Conservation (phyloP, 2,888 invertebrate genomes). For the Drosophila borealis region DNA sequence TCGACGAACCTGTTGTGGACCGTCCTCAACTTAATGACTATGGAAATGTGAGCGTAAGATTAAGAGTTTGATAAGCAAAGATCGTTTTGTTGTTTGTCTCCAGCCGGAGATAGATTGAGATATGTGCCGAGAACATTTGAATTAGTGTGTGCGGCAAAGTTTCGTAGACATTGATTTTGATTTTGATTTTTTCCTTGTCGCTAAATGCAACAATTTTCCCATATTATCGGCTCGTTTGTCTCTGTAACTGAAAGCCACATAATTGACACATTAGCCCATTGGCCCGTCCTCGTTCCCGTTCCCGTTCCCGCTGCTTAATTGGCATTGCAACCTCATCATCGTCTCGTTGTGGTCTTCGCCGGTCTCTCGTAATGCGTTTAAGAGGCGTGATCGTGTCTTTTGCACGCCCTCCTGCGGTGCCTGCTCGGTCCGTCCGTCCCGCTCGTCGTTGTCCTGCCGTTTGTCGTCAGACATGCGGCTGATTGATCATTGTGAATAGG, state of each 20-base stretch:
- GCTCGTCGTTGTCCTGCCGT: conserved; percentile 15
- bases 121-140: conserved; percentile 43
- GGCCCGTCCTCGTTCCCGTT: conserved; percentile 61
- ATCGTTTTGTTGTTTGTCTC: conserved; percentile 46
- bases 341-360: conserved; percentile 33
- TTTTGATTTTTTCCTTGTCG: neutral
- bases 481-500: conserved; percentile 73
- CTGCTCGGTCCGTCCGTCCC: conserved; percentile 3
- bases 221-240: conserved; percentile 71
- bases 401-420: conserved; percentile 77
- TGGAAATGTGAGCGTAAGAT: conserved; percentile 62
- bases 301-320: conserved; percentile 33
- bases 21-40: conserved; percentile 67
- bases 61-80: conserved; percentile 47
- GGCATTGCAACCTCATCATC: conserved; percentile 40
- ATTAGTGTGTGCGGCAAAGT: conserved; percentile 39
- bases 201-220: conserved; percentile 42
- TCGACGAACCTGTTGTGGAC: conserved; percentile 47
- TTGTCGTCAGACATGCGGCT: conserved; percentile 60
- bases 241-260: conserved; percentile 63
- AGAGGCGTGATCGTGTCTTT: conserved; percentile 80
- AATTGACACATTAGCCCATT: conserved; percentile 78
- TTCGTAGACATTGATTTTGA: conserved; percentile 18
- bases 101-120: conserved; percentile 1
- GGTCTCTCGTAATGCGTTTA: conserved; percentile 62